Percentiles rank a stretch among this genome's conserved stretches.
These are phyloP conservation scores for Hafferia zeledoni DNA, from an alignment of 2,797 vertebrate genomes.

Conservation along the genomic window DNA sequence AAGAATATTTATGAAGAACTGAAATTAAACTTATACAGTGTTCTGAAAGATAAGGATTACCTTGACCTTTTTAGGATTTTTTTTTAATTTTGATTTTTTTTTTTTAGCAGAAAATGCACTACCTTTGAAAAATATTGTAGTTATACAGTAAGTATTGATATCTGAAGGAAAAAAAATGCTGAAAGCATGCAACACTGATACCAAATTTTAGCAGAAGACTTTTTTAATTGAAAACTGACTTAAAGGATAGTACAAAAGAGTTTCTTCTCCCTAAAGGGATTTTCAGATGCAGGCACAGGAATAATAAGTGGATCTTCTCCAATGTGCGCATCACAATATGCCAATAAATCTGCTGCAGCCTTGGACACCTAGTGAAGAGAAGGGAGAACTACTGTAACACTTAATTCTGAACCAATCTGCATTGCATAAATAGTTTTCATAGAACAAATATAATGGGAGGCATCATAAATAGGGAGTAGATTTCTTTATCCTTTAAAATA, in stretches of 20 bases:
- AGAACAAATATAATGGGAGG: neutral
- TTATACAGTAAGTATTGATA: slow-evolving; percentile 2
- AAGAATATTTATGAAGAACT: neutral
- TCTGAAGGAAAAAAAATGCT: neutral
- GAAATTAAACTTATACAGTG: slow-evolving; percentile 12
- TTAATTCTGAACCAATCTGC: neutral
- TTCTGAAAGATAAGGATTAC: neutral
- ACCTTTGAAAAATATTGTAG: slow-evolving; percentile 31
- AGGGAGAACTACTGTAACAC: slow-evolving; percentile 2
- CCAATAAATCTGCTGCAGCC: slow-evolving; percentile 96
- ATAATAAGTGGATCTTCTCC: slow-evolving; percentile 96
- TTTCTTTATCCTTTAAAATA: neutral
- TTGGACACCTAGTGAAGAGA: slow-evolving; percentile 88
- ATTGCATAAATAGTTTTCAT: neutral
- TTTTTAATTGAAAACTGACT: slow-evolving; percentile 65
- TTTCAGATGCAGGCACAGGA: slow-evolving; percentile 96
- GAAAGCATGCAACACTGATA: slow-evolving; percentile 67
- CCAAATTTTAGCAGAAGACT: neutral
- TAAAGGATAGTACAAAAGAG: slow-evolving; percentile 98
- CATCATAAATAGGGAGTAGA: neutral
- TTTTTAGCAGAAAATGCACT: slow-evolving; percentile 16
- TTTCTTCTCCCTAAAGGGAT: slow-evolving; percentile 99
- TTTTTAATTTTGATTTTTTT: neutral
- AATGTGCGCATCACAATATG: slow-evolving; percentile 95
- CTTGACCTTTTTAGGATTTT: neutral